Percentiles rank a stretch among this genome's conserved stretches.
These are phyloP conservation scores for Etheostoma nigrum DNA, from an alignment of 2,797 vertebrate species.

Conservation along the genomic window DNA sequence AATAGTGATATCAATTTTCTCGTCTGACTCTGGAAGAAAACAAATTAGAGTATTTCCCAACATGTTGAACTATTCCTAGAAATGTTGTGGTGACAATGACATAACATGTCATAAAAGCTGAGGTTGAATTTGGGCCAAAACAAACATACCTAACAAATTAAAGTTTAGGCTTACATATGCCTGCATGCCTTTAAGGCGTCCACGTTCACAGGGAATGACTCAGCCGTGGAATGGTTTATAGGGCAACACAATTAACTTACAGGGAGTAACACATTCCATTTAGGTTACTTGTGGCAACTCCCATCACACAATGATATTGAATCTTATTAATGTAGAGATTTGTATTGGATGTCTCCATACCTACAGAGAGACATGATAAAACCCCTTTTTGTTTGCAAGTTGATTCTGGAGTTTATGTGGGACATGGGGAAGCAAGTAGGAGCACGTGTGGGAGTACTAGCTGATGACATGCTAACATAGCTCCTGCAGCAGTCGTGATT, in stretches of 20 bases:
- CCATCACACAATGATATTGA: too few relatives aligned
- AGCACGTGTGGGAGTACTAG: background rate
- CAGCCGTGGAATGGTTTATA: background rate
- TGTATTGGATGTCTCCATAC: background rate
- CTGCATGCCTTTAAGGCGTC: background rate
- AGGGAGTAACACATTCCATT: background rate
- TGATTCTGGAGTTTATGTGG: background rate
- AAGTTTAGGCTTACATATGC: background rate
- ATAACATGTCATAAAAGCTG: background rate
- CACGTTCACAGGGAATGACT: background rate
- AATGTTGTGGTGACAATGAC: background rate
- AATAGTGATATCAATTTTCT: background rate
- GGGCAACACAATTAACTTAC: background rate
- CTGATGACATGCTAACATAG: background rate
- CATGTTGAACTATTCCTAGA: background rate
- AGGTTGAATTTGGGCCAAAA: background rate
- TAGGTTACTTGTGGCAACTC: background rate
- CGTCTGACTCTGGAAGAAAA: background rate
- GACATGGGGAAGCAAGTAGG: background rate
- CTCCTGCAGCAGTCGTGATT: conserved; percentile 5
- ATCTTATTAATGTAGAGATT: background rate
- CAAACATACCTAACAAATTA: too few relatives aligned
- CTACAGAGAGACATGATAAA: background rate
- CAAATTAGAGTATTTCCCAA: background rate
- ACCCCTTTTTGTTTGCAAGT: background rate